Percentiles rank a stretch among this genome's conserved stretches.
phyloP scores from a whole-genome alignment of 1,140 invertebrate species.

The Dolichoris vasculosae region DNA sequence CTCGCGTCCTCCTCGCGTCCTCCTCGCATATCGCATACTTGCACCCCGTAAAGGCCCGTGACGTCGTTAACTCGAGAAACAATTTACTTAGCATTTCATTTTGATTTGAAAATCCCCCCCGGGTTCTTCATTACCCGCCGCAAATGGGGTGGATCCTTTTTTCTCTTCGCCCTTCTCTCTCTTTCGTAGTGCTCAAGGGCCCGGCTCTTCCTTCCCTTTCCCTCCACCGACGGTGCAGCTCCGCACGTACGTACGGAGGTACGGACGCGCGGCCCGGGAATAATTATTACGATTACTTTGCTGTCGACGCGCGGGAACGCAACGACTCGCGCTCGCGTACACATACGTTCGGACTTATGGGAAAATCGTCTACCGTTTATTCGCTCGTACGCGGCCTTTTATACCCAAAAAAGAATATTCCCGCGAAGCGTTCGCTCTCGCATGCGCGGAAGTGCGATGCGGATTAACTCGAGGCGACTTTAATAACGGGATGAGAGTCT shows the following conservation, averaged over 20 bases:
- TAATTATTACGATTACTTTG: conserved; percentile 34
- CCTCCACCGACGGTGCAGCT: too few relatives aligned
- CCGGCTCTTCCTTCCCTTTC: not conserved
- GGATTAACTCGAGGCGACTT: conserved; percentile 5
- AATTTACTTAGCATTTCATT: conserved; percentile 46
- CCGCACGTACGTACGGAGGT: not conserved
- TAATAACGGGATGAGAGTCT: conserved; percentile 19
- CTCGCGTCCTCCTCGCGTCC: not conserved
- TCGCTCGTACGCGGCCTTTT: not conserved
- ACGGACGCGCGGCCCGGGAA: not conserved
- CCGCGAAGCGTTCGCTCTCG: not conserved
- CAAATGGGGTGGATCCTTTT: not conserved
- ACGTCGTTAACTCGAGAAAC: conserved; percentile 38
- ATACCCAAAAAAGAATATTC: conserved; percentile 3
- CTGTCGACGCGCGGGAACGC: not conserved
- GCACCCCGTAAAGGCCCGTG: conserved; percentile 2
- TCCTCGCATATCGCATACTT: conserved; percentile 1
- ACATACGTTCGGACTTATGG: not conserved
- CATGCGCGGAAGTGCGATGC: not conserved
- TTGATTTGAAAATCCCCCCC: conserved; percentile 14
- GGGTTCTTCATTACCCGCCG: conserved; percentile 7
- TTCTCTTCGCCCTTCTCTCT: not conserved
- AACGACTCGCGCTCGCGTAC: too few relatives aligned
- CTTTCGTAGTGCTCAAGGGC: not conserved
- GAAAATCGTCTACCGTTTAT: not conserved